phyloP scores from a whole-genome alignment of 2,113 vertebrate species.

The Antigone vipio region DNA sequence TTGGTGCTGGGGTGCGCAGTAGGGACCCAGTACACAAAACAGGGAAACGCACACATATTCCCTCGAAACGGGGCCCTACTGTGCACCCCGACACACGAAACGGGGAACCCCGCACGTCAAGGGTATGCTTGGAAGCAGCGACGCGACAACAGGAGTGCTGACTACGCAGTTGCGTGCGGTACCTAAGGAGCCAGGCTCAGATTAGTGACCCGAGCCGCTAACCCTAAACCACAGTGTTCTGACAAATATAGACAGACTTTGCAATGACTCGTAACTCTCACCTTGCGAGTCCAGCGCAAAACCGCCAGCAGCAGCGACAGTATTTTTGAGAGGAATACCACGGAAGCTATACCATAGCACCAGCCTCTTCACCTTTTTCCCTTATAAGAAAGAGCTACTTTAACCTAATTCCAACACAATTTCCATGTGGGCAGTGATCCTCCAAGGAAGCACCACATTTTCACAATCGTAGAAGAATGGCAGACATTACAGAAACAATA shows the following conservation, averaged over 20 bases:
- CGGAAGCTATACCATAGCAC: background rate
- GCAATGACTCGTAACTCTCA: background rate
- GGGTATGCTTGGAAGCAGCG: slow-evolving; percentile 12
- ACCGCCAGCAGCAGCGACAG: background rate
- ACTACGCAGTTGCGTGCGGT: background rate
- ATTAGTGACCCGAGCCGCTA: background rate
- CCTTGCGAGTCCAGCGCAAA: background rate
- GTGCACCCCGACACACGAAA: too few relatives aligned
- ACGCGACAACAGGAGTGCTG: background rate
- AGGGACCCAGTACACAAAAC: too few relatives aligned
- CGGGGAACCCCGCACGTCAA: background rate
- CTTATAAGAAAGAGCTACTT: background rate
- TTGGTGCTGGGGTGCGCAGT: too few relatives aligned
- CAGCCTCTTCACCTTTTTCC: background rate
- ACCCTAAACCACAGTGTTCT: background rate
- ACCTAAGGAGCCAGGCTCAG: background rate
- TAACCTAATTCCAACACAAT: background rate
- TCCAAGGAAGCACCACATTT: background rate
- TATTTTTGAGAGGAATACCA: slow-evolving; percentile 18
- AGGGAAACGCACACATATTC: too few relatives aligned
- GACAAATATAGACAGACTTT: background rate
- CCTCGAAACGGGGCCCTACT: too few relatives aligned
- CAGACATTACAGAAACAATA: background rate
- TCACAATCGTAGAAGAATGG: background rate
- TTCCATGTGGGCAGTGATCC: background rate